Evolutionary conservation across 1,140 invertebrate genomes (phyloP), one percentile per base, ranked within the genome.

Genomic region (Habropoda laboriosa): DNA sequence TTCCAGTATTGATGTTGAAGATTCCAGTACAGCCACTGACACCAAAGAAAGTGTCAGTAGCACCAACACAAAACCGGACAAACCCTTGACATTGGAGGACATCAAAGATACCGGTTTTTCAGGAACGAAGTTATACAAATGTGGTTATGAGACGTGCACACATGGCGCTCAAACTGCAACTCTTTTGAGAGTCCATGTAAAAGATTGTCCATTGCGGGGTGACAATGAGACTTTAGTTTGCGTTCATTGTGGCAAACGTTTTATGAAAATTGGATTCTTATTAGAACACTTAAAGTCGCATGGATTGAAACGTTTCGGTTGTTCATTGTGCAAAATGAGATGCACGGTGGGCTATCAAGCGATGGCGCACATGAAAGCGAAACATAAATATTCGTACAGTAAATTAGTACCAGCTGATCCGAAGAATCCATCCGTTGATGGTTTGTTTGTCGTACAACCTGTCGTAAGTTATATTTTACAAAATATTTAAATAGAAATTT

Each of bases 391-490:
- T 27, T 74, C 70, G 3, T 90, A 83, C 42, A 91, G 90, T 5
- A 93, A 91, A 73, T 74, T 94, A 2, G 79, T 94, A 0, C 94
- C 94, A 4, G 89, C 94, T 4, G 91, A 94, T 85, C 92, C 94
- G 0, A 91, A 88, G n/a, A 94, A 94, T 83, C 92, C 90, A 7
- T 90, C 95, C 45, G 81, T 89, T 0, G 92, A 94, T 49, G 94
- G 94, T 63, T 90, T 94, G 3, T 95, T 94, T 82, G 86, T 95
- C 5, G 90, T 94, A 8, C 92, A 92, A 35, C 92, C 94, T 5
- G 85, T 92, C 80, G 90, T 89, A 81, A 90, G 89, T 88, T n/a
- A 7, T 78, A 27, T 64, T n/a, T 55, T 35, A 32, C 21, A 63
- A 63, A 35, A 66, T 53, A 30, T 35, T 10, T 16, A 18, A 3